Evolutionary conservation across 2,888 invertebrate genomes (phyloP).

Genomic region (Nomada hirtipes): DNA sequence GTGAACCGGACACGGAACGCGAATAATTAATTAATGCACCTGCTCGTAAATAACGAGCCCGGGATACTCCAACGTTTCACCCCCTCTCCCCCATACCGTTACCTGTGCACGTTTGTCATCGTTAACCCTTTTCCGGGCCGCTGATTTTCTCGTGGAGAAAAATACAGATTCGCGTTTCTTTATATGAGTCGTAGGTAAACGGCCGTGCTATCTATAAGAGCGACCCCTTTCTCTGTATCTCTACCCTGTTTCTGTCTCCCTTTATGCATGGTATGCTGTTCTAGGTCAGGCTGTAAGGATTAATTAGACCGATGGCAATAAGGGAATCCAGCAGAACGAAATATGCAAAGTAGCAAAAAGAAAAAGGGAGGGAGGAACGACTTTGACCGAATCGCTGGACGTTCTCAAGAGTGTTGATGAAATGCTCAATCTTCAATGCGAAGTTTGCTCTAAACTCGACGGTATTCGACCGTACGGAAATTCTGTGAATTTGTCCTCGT

Average conservation of each 20-base stretch:
- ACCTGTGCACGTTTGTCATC: background rate
- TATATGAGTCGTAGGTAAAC: constrained; percentile 20
- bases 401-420: background rate
- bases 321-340: constrained; percentile 13
- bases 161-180: background rate
- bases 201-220: background rate
- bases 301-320: constrained; percentile 34
- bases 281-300: background rate
- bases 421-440: background rate
- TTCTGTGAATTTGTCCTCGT: background rate
- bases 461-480: background rate
- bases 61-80: constrained; percentile 12
- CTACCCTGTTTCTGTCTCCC: background rate
- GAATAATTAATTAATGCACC: constrained; percentile 56
- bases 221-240: background rate
- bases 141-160: constrained; percentile 1
- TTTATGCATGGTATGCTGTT: background rate
- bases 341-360: constrained; percentile 3
- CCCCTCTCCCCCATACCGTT: background rate
- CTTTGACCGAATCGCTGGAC: constrained; percentile 8
- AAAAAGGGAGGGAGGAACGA: background rate
- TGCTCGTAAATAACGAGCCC: constrained; percentile 25
- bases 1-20: constrained; percentile 46
- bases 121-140: constrained; percentile 46
- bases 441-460: background rate